Percentiles rank a stretch among this genome's conserved stretches.
Evolutionary conservation across 2,888 invertebrate genomes (phyloP).

Genomic region (Meiosimyza platycephala): DNA sequence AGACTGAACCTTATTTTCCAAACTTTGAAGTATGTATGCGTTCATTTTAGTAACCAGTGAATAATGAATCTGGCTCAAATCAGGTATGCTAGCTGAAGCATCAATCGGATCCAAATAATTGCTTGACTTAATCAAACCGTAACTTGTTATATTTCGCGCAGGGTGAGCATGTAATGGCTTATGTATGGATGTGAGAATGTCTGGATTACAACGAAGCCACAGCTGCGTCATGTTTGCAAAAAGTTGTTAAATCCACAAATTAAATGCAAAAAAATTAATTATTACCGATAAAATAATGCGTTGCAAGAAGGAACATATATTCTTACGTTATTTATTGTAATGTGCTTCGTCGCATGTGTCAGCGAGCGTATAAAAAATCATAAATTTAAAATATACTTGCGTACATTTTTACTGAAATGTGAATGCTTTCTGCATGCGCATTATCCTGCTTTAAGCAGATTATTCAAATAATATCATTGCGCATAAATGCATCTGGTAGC

Average conservation of each 20-base stretch:
- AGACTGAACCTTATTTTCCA: too few species aligned
- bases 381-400: slow-evolving; percentile 34
- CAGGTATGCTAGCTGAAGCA: too few species aligned
- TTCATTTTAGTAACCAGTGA: too few species aligned
- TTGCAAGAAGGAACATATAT: neutral
- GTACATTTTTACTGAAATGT: slow-evolving; percentile 53
- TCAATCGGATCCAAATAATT: too few species aligned
- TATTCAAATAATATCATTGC: slow-evolving; percentile 45
- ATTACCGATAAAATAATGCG: slow-evolving; percentile 60
- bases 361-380: slow-evolving; percentile 23
- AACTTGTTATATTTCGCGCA: too few species aligned
- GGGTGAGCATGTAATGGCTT: too few species aligned
- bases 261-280: slow-evolving; percentile 50
- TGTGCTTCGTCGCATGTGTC: slow-evolving; percentile 40
- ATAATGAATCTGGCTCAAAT: too few species aligned
- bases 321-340: slow-evolving; percentile 56
- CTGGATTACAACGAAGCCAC: too few species aligned
- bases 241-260: neutral
- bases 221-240: neutral
- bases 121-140: too few species aligned
- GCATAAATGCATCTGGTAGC: neutral
- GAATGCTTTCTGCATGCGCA: slow-evolving; percentile 44
- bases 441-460: slow-evolving; percentile 45
- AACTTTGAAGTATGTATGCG: too few species aligned
- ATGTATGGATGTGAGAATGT: too few species aligned